Evolutionary conservation across 2,797 vertebrate genomes (phyloP), one percentile per base, ranked within the genome.

Genomic region (Ceryle rudis): DNA sequence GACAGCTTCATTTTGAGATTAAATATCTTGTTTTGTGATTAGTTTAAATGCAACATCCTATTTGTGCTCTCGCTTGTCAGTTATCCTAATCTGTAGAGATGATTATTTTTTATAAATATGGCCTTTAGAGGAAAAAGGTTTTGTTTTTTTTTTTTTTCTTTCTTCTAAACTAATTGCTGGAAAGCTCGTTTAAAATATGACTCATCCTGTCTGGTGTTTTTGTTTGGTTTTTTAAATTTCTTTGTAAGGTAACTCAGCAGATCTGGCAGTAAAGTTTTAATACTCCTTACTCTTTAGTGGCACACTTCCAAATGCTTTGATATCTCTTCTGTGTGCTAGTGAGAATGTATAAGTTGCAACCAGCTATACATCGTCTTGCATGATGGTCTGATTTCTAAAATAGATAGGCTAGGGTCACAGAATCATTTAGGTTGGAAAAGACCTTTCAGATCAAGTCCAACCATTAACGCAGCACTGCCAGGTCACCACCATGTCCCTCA

Each of bases 1-100:
- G 92, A 86, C 89, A 95, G 82, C 65, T 81, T 93, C 39, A 66
- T 83, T 91, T 90, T 65, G 18, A 47, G 58, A 81, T 46, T 41
- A 49, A 69, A 51, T 54, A 17, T 44, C 6, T 75, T 81, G 52
- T 42, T 91, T 92, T 89, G 80, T 66, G 61, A 21, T 80, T 86
- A 19, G 31, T 66, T 89, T 70, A 74, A 87, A 55, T 49, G 31
- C 54, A 78, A 2, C 77, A 28, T 83, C 42, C 37, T 72, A 13
- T 65, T 81, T 26, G n/a, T 81, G 75, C 44, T 67, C 21, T 51
- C 52, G 42, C 52, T 81, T 93, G 49, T 91, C 74, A 83, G 60
- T 89, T 46, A 65, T 65, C 46, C 9, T 86, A 6, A 55, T 80
- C 33, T 83, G 64, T 85, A 39, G 71, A 81, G 77, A 57, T 87